Evolutionary conservation across 2,797 vertebrate species (phyloP).

Genomic region (Amphiprion clarkii): DNA sequence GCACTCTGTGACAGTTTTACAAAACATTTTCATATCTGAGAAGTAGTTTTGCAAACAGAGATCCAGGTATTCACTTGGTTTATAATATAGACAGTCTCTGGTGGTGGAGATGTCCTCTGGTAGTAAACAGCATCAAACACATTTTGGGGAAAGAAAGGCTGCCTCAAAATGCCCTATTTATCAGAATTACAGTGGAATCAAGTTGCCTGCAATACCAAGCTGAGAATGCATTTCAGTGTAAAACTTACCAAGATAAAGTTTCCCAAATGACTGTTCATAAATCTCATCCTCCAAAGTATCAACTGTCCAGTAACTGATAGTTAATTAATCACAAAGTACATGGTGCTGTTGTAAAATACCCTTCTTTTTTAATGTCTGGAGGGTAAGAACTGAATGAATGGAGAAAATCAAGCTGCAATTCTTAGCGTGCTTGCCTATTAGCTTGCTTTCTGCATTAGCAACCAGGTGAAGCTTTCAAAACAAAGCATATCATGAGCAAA

Average conservation of each 20-base stretch:
- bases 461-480: neutral
- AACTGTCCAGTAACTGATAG: neutral
- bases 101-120: constrained; percentile 13
- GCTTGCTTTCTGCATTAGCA: neutral
- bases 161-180: neutral
- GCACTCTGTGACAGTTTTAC: constrained; percentile 35
- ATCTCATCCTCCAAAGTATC: neutral
- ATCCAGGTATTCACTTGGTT: constrained; percentile 42
- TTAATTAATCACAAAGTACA: neutral
- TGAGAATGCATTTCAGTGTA: neutral
- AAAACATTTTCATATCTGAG: constrained; percentile 48
- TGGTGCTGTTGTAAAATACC: neutral
- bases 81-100: constrained; percentile 12
- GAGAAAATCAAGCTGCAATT: neutral
- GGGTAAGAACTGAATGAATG: neutral
- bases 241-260: constrained; percentile 12
- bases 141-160: neutral
- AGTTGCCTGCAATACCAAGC: neutral
- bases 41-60: constrained; percentile 48
- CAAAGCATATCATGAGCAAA: neutral
- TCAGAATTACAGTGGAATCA: constrained; percentile 6
- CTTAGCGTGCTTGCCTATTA: neutral
- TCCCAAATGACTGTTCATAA: neutral
- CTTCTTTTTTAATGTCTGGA: neutral
- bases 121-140: constrained; percentile 6